Conservation (phyloP, 2,113 vertebrate species). For the Arothron firmamentum region DNA sequence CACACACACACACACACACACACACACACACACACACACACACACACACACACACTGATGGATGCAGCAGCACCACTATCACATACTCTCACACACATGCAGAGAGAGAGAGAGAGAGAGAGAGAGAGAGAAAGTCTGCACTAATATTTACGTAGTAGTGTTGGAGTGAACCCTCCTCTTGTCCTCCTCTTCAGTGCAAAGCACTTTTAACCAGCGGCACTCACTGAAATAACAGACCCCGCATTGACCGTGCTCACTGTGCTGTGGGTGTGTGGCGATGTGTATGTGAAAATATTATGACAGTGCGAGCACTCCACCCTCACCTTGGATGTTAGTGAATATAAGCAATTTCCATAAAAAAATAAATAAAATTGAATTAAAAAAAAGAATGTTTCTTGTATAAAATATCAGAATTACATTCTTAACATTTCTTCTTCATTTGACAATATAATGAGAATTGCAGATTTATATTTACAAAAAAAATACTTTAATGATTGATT, state of each 20-base stretch:
- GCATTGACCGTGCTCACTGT: constrained; percentile 77
- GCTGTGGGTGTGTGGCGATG: constrained; percentile 32
- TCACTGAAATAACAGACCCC: constrained; percentile 91
- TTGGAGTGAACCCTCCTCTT: constrained; percentile 83
- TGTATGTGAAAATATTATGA: constrained; percentile 38
- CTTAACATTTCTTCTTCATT: too few species aligned
- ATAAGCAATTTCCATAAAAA: too few species aligned
- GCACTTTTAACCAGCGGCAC: constrained; percentile 85
- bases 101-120: constrained; percentile 20
- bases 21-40: constrained; percentile 26
- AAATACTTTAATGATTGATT: too few species aligned
- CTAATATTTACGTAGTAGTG: constrained; percentile 74
- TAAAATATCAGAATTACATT: too few species aligned
- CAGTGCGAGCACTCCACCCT: constrained; percentile 25
- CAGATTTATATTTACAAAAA: too few species aligned
- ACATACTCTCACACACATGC: constrained; percentile 29
- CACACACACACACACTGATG: constrained; percentile 24
- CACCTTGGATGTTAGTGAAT: neutral
- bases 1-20: constrained; percentile 31
- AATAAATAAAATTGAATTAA: too few species aligned
- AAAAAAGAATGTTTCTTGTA: too few species aligned
- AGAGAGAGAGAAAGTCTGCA: constrained; percentile 33
- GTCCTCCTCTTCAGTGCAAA: constrained; percentile 81
- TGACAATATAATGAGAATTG: too few species aligned
- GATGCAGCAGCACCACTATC: constrained; percentile 24